phyloP scores from a whole-genome alignment of 2,888 invertebrate genomes.

The Hanleya hanleyi region DNA sequence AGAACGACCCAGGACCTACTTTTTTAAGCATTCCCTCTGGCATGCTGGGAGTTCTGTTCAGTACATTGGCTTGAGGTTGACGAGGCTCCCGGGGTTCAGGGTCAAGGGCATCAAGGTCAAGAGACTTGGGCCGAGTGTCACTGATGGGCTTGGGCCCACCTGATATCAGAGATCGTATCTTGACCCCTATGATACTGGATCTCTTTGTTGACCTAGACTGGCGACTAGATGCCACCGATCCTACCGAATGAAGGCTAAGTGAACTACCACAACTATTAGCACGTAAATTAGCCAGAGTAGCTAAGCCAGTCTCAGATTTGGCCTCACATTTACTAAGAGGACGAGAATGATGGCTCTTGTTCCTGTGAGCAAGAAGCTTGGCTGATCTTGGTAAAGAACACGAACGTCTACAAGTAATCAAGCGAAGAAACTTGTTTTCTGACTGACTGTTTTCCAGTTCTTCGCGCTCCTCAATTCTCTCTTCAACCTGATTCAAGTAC shows the following conservation, averaged over 20 bases:
- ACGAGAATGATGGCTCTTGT: background rate
- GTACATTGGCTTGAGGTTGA: background rate
- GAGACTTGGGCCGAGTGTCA: slow-evolving; percentile 54
- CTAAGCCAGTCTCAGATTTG: background rate
- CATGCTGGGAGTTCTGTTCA: slow-evolving; percentile 46
- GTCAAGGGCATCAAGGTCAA: slow-evolving; percentile 59
- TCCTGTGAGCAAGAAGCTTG: slow-evolving; percentile 35
- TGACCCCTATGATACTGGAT: slow-evolving; percentile 58
- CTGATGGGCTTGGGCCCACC: slow-evolving; percentile 16
- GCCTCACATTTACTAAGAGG: background rate
- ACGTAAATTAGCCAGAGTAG: background rate
- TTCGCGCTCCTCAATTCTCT: slow-evolving; percentile 57
- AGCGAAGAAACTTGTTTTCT: slow-evolving; percentile 52
- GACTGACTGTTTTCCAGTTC: slow-evolving; percentile 52
- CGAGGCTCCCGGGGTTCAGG: slow-evolving; percentile 17
- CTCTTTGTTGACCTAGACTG: slow-evolving; percentile 53
- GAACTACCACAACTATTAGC: slow-evolving; percentile 40
- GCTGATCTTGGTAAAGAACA: slow-evolving; percentile 61
- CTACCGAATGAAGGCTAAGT: slow-evolving; percentile 45
- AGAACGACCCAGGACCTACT: slow-evolving; percentile 59
- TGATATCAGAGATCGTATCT: slow-evolving; percentile 54
- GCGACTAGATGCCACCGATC: slow-evolving; percentile 45
- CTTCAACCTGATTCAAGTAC: slow-evolving; percentile 63
- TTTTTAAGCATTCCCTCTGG: slow-evolving; percentile 44
- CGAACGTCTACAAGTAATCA: slow-evolving; percentile 59